Percentiles rank a stretch among this genome's conserved stretches.
Evolutionary conservation across 2,888 invertebrate species (phyloP).

Genomic region (Steinernema hermaphroditum): DNA sequence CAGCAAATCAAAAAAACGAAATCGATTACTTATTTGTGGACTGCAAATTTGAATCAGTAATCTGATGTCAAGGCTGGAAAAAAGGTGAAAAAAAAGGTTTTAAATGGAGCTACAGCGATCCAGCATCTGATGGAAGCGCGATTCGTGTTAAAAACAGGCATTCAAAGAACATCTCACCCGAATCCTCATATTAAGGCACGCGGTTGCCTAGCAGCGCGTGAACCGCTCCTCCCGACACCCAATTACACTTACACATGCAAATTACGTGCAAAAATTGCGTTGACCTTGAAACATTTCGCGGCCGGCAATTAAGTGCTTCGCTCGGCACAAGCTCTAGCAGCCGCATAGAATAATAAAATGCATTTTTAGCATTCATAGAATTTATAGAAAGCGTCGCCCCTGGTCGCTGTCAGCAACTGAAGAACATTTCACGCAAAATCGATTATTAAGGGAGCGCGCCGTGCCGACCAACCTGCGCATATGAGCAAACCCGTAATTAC

Average conservation of each 20-base stretch:
- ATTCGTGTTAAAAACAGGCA: too few species aligned
- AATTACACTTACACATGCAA: not conserved
- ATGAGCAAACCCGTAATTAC: constrained; percentile 5
- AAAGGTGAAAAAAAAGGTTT: too few species aligned
- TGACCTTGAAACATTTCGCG: not conserved
- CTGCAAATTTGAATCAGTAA: too few species aligned
- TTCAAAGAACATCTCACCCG: too few species aligned
- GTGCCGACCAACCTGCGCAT: not conserved
- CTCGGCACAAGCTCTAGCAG: not conserved
- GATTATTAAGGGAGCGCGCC: constrained; percentile 1
- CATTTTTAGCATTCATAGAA: constrained; percentile 20
- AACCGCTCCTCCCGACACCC: not conserved
- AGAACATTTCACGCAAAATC: not conserved
- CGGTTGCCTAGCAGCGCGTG: not conserved
- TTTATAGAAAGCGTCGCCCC: not conserved
- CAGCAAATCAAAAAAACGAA: too few species aligned
- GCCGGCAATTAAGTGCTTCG: constrained; percentile 8
- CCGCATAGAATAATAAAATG: not conserved
- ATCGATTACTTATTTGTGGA: too few species aligned
- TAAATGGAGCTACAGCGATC: too few species aligned
- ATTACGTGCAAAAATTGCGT: constrained; percentile 11
- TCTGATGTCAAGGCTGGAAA: too few species aligned
- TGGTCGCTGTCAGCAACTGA: not conserved
- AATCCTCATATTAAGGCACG: too few species aligned
- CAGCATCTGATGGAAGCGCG: too few species aligned